These are phyloP conservation scores for Chloroclysta siterata DNA, from an alignment of 2,888 invertebrate species.

Conservation along the genomic window DNA sequence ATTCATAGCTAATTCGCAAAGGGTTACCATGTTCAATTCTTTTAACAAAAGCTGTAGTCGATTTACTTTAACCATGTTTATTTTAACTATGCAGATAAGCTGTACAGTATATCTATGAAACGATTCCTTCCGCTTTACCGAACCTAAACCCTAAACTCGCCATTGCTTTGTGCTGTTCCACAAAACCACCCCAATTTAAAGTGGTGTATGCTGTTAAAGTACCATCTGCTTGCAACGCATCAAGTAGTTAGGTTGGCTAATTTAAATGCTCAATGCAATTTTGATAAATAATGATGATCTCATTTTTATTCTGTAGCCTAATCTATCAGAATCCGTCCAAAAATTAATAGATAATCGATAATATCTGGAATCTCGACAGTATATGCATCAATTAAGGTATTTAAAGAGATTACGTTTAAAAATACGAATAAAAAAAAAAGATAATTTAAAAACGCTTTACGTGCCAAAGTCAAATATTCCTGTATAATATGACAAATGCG, in stretches of 20 bases:
- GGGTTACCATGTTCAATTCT: no score
- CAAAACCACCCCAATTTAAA: conserved; percentile 9
- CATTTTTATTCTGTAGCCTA: neutral
- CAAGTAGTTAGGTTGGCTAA: neutral
- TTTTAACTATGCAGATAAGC: neutral
- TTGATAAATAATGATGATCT: neutral
- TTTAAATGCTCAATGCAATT: neutral
- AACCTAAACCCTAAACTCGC: conserved; percentile 8
- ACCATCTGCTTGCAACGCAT: conserved; percentile 1
- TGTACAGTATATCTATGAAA: conserved; percentile 1
- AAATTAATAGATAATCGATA: no score
- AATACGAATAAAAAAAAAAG: no score
- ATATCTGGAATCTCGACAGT: no score
- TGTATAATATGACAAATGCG: no score
- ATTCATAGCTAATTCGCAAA: no score
- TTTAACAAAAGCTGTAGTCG: neutral
- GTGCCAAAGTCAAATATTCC: no score
- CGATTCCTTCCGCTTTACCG: conserved; percentile 8
- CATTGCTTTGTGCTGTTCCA: neutral
- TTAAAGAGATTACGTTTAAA: no score
- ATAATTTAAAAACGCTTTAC: no score
- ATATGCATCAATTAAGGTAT: no score
- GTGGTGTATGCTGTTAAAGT: neutral
- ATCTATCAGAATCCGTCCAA: no score
- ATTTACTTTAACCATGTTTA: neutral